Evolutionary conservation across 2,113 vertebrate species (phyloP).

Genomic region (Clupea harengus): DNA sequence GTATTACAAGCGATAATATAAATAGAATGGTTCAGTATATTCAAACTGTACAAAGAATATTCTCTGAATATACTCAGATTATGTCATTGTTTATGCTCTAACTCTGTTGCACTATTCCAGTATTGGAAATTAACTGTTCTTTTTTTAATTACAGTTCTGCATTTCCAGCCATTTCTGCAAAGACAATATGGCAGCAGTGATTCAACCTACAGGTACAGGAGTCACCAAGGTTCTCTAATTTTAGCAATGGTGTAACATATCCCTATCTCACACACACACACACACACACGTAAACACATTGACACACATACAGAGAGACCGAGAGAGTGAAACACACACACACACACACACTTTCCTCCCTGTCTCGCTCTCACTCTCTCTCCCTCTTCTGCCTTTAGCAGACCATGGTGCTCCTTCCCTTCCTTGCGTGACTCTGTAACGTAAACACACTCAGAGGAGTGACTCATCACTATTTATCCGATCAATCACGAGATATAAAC

Average conservation of each 20-base stretch:
- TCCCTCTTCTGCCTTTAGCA: conserved; percentile 68
- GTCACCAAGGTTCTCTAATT: neutral
- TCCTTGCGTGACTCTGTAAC: conserved; percentile 74
- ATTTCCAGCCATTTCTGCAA: neutral
- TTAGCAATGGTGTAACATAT: neutral
- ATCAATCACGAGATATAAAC: conserved; percentile 74
- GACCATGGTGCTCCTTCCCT: conserved; percentile 72
- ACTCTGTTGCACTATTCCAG: no score
- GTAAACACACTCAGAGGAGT: conserved; percentile 69
- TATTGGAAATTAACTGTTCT: no score
- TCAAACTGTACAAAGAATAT: no score
- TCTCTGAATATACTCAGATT: no score
- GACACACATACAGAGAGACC: neutral
- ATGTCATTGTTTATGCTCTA: no score
- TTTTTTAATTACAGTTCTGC: conserved; percentile 31
- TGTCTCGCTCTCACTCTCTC: conserved; percentile 50
- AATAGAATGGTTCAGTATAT: no score
- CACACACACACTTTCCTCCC: neutral
- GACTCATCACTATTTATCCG: conserved; percentile 76
- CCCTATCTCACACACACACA: neutral
- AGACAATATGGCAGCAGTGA: neutral
- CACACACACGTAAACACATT: neutral
- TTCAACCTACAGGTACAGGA: neutral
- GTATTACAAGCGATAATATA: no score
- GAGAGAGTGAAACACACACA: neutral